phyloP scores from a whole-genome alignment of 2,888 invertebrate species.

The Crioceris asparagi region DNA sequence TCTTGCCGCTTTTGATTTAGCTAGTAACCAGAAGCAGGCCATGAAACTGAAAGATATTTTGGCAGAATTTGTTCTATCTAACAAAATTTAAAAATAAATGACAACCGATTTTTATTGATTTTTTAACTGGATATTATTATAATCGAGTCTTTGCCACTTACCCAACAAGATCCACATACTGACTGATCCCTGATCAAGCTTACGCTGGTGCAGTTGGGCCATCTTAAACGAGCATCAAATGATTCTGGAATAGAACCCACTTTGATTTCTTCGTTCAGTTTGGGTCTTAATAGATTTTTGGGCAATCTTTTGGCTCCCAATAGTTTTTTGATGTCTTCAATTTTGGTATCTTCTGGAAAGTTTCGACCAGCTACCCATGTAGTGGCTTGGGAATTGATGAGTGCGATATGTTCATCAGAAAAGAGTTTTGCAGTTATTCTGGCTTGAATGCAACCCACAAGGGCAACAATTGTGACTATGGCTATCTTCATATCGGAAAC shows the following conservation, averaged over 20 bases:
- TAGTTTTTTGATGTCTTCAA: constrained; percentile 11
- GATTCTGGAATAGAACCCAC: constrained; percentile 47
- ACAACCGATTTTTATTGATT: too few relatives aligned
- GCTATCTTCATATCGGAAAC: neutral
- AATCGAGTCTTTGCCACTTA: too few relatives aligned
- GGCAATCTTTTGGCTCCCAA: constrained; percentile 8
- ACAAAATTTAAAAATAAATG: constrained; percentile 66
- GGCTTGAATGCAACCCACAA: neutral
- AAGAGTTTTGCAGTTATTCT: constrained; percentile 10
- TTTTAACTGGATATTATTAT: too few relatives aligned
- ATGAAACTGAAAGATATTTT: too few relatives aligned
- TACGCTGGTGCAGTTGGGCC: constrained; percentile 76
- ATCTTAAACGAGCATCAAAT: constrained; percentile 66
- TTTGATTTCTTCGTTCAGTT: constrained; percentile 2
- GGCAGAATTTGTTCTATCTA: too few relatives aligned
- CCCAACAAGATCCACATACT: constrained; percentile 82
- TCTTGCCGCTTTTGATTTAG: too few relatives aligned
- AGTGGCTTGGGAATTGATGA: constrained; percentile 52
- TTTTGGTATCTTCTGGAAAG: constrained; percentile 44
- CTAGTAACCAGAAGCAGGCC: too few relatives aligned
- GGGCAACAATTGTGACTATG: neutral
- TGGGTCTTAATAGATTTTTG: constrained; percentile 3
- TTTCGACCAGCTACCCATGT: constrained; percentile 75
- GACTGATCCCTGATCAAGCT: constrained; percentile 69
- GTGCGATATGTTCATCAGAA: constrained; percentile 16